phyloP scores from a whole-genome alignment of 1,140 invertebrate genomes.

The Ericerus pela region DNA sequence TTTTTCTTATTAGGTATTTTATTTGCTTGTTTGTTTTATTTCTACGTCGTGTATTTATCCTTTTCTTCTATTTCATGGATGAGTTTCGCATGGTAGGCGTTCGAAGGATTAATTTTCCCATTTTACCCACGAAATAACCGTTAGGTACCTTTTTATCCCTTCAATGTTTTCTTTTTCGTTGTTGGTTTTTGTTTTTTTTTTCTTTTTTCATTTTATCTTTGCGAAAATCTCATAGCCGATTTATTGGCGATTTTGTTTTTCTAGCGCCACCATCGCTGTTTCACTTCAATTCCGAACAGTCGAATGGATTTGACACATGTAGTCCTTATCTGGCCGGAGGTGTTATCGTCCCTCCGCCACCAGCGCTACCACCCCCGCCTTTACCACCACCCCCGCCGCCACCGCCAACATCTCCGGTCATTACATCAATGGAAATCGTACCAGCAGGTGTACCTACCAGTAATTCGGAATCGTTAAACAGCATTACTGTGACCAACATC shows the following conservation, averaged over 20 bases:
- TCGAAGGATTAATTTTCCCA: no score
- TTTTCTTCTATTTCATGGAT: no score
- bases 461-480: neutral
- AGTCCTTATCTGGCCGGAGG: slow-evolving; percentile 12
- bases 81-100: no score
- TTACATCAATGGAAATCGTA: slow-evolving; percentile 22
- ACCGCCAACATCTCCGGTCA: slow-evolving; percentile 31
- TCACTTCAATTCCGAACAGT: slow-evolving; percentile 1
- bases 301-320: slow-evolving; percentile 1
- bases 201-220: no score
- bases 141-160: no score
- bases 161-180: no score
- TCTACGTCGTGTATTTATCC: no score
- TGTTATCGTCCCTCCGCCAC: slow-evolving; percentile 25
- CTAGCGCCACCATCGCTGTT: slow-evolving; percentile 3
- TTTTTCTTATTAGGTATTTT: no score
- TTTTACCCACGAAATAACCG: no score
- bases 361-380: slow-evolving; percentile 23
- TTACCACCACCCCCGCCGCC: neutral
- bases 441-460: neutral
- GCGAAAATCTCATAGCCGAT: no score
- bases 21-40: no score
- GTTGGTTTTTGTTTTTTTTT: no score
- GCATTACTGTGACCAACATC: neutral
- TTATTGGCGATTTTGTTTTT: neutral